Evolutionary conservation across 1,140 invertebrate species (phyloP), one percentile per base, ranked within the genome.

Genomic region (Drosophila repletoides): DNA sequence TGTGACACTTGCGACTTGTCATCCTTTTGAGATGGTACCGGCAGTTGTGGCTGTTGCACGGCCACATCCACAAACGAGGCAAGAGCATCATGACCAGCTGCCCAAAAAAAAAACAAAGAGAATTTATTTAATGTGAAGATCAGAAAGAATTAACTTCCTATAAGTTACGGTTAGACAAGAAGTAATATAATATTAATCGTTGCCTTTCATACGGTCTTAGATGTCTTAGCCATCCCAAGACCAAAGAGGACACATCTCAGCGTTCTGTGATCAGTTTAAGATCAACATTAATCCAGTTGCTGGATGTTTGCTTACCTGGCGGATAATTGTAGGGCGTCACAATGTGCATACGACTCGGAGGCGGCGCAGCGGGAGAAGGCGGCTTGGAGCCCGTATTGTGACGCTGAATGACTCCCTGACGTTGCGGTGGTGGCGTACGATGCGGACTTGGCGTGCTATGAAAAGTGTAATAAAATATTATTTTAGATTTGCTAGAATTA

Each of bases 11-110:
- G 33, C 2, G 72, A 67, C 17, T 88, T 88, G 19, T 90, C 88
- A 22, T 89, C 89, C 67, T 88, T 88, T 6, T 90, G 88, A 3
- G 87, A 89, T 0, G 96, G 96, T 34, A 97, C 96, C 1, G 95
- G 95, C 72, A 97, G 84, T 86, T 94, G 95, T 0, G 95, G 95
- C 76, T 96, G 96, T 70, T 95, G 94, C 0, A 95, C 95, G 7
- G 96, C 96, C 3, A 96, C 95, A 80, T 98, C 96, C 1, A 97
- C 96, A 19, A 98, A 91, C 36, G 95, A 96, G 9, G 94, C 94
- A 76, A 97, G 93, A 0, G 96, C 96, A 89, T 97, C 96, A 79
- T 97, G 94, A 14, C 95, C 95, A 72, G 93, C 88, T 89, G 24
- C 0, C 5, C 14, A 41, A 22, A 45, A 15, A 3, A 31, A 2